These are phyloP conservation scores for Tachuris rubrigastra DNA, from an alignment of 2,113 vertebrate genomes.

Conservation along the genomic window DNA sequence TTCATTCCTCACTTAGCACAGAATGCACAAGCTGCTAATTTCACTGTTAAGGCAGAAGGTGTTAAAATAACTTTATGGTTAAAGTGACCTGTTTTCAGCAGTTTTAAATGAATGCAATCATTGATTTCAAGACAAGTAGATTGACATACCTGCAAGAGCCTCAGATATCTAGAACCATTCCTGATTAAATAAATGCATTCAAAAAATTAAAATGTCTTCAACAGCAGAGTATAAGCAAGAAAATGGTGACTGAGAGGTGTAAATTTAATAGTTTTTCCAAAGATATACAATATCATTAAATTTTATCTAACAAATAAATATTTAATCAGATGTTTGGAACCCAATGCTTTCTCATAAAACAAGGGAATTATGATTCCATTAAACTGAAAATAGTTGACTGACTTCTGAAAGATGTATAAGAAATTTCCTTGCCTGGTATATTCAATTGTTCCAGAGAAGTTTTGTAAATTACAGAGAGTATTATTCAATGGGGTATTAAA, in stretches of 20 bases:
- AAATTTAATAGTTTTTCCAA: neutral
- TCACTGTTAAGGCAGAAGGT: neutral
- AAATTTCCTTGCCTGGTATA: rapidly evolving
- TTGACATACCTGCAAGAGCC: neutral
- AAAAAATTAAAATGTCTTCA: neutral
- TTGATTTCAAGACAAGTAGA: neutral
- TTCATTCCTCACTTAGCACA: neutral
- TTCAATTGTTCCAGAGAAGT: neutral
- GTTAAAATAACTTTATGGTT: neutral
- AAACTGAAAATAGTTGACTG: neutral
- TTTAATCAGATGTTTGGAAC: neutral
- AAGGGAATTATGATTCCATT: neutral
- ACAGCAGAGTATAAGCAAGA: neutral
- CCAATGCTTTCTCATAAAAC: neutral
- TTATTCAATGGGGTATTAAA: neutral
- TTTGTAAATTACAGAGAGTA: neutral
- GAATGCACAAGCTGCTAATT: neutral
- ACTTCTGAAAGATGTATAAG: neutral
- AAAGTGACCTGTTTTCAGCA: neutral
- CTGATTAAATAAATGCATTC: no score
- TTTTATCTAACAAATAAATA: neutral
- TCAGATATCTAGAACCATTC: neutral
- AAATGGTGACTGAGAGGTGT: neutral
- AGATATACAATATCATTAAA: neutral
- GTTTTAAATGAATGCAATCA: neutral